Base-by-base conservation (phyloP, 1,140 invertebrate species). In the Aphaenogaster ashmeadi region DNA sequence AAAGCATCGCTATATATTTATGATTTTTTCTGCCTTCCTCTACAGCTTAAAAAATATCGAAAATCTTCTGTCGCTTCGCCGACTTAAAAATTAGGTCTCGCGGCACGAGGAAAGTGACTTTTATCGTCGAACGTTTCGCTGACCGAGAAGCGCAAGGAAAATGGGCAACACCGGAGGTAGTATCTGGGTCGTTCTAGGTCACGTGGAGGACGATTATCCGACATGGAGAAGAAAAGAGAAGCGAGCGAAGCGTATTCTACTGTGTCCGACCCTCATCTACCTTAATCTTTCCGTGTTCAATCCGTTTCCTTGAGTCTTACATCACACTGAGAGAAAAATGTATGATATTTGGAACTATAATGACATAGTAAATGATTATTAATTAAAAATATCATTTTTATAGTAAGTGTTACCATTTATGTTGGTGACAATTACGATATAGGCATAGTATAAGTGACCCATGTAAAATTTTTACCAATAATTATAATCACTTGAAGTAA, bases 181-280 rank as follows among this genome's bases (percentile, higher is more conserved):
- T 86, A 91, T 90, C 87, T 90, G 62, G 90, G 90, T 91, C 89
- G 72, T 67, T 64, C 78, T 88, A 81, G 78, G 86, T 87, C 66
- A 62, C 44, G 41, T 41, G 47, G 67, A 85, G 80, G 56, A 64
- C 80, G 67, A 90, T 50, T 74, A 75, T 75, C 74, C 77, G 69
- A 71, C 47, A 50, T 38, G 18, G 9, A 47, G 6, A 67, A 87
- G 75, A 71, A 71, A 77, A 2, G 38, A 52, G 44, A 50, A 41
- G 77, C 52, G 44, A n/a, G 41, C 18, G 47, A 50, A 56, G 83
- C 58, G 36, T 71, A 64, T 87, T 87, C 83, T 41, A 89, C 71
- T 74, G n/a, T 56, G 36, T 84, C 47, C 60, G 27, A 74, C 54
- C 60, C 52, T 75, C n/a, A 66, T 47, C 85, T n/a, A 79, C 21